Evolutionary conservation across 2,113 vertebrate species (phyloP).

Genomic region (Danio rerio): GRCz12tu NC_133180.1:30067501-30068000

Average conservation of each 20-base stretch:
- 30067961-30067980: conserved; percentile 7
- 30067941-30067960: background rate
- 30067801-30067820: conserved; percentile 67
- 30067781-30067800: conserved; percentile 67
- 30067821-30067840: conserved; percentile 78
- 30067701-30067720: background rate
- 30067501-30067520: too few species aligned
- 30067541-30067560: too few species aligned
- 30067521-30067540: too few species aligned
- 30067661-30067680: background rate
- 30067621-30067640: too few species aligned
- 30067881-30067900: conserved; percentile 9
- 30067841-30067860: conserved; percentile 48
- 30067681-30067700: background rate
- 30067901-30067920: conserved; percentile 1
- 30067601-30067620: too few species aligned
- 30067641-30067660: too few species aligned
- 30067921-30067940: background rate
- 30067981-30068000: background rate
- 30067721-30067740: conserved; percentile 24
- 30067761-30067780: conserved; percentile 54
- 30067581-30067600: too few species aligned
- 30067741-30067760: conserved; percentile 31
- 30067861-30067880: conserved; percentile 28
- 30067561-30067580: too few species aligned